These are phyloP conservation scores for Pogonognathellus flavescens DNA, from an alignment of 1,140 invertebrate species.

Conservation along the genomic window DNA sequence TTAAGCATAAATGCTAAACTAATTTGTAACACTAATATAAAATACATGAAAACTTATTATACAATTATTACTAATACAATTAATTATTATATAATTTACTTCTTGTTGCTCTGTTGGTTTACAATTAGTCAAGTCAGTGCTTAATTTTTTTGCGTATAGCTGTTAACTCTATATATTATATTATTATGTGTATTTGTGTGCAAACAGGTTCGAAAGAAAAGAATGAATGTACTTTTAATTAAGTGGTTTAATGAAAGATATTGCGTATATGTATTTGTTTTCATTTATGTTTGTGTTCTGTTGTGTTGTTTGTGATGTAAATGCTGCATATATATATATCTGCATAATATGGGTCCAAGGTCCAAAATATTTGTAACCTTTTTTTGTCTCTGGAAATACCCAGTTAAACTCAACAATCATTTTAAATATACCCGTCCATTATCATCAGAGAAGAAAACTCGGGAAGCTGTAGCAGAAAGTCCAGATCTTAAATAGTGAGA, in stretches of 20 bases:
- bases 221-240: not conserved
- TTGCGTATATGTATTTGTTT: not conserved
- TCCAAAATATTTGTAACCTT: conserved; percentile 16
- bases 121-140: conserved; percentile 43
- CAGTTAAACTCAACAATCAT: too few species aligned
- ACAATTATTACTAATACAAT: not conserved
- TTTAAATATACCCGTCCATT: too few species aligned
- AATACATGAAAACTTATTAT: not conserved
- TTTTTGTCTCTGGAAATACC: too few species aligned
- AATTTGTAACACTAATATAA: not conserved
- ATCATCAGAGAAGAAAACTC: too few species aligned
- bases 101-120: conserved; percentile 46
- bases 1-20: not conserved
- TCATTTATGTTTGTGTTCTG: not conserved
- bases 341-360: not conserved
- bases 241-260: conserved; percentile 3
- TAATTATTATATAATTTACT: not conserved
- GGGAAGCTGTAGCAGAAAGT: too few species aligned
- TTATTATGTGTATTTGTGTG: not conserved
- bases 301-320: not conserved
- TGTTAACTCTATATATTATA: not conserved
- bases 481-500: too few species aligned
- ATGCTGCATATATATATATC: not conserved
- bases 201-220: too few species aligned
- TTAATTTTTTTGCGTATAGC: conserved; percentile 22